A percentile compares a stretch with the other conserved stretches of the same genome.
Conservation (phyloP, 2,888 invertebrate species). For the Chloroclystis v-ata region DNA sequence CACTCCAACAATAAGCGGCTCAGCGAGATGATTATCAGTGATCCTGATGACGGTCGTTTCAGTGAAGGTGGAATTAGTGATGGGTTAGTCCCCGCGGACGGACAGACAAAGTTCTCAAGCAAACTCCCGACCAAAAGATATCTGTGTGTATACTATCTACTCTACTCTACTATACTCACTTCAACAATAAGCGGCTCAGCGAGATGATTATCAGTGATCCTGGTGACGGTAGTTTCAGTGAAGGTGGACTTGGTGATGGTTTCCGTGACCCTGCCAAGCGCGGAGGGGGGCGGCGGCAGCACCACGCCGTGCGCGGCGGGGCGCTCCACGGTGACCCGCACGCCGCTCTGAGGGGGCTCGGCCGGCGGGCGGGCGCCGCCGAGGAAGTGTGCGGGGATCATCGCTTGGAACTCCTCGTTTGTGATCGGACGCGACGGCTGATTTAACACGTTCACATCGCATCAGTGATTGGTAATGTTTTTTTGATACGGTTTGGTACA, state of each 20-base stretch:
- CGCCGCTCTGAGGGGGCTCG: conserved; percentile 69
- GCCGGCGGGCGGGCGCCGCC: conserved; percentile 52
- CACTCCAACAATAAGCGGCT: conserved; percentile 93
- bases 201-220: conserved; percentile 95
- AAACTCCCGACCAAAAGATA: too few relatives aligned
- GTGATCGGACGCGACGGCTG: conserved; percentile 90
- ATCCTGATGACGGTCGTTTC: conserved; percentile 96
- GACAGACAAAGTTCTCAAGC: too few relatives aligned
- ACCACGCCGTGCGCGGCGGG: conserved; percentile 79
- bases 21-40: conserved; percentile 93
- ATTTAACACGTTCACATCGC: conserved; percentile 75
- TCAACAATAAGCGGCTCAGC: conserved; percentile 91
- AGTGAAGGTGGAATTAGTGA: conserved; percentile 96
- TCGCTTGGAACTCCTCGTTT: conserved; percentile 96
- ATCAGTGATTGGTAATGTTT: conserved; percentile 38
- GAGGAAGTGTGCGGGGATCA: conserved; percentile 95
- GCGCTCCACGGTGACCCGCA: conserved; percentile 92
- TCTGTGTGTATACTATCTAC: too few relatives aligned
- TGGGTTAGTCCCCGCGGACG: too few relatives aligned
- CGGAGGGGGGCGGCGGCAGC: conserved; percentile 88
- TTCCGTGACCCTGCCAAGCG: conserved; percentile 93
- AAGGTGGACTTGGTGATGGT: conserved; percentile 97
- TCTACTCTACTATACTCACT: conserved; percentile 75
- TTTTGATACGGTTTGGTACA: conserved; percentile 12
- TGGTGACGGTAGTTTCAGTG: conserved; percentile 95